Evolutionary conservation across 2,113 vertebrate genomes (phyloP).

Genomic region (Eleginops maclovinus): DNA sequence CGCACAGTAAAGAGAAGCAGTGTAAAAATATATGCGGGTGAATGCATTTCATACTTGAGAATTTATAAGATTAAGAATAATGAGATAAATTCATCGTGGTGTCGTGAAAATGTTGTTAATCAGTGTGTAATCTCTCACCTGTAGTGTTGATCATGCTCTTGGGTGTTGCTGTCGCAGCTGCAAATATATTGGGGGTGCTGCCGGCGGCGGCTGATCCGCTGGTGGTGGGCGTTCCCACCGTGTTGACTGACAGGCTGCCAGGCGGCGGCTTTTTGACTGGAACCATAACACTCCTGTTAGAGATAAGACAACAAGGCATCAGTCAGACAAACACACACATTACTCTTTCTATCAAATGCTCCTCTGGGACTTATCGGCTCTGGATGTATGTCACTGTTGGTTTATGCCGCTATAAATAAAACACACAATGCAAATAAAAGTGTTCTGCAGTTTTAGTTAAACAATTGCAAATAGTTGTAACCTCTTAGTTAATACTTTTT

Average conservation of each 20-base stretch:
- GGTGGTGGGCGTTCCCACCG: constrained; percentile 90
- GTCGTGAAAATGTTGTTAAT: neutral
- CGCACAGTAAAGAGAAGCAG: neutral
- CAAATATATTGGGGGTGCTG: constrained; percentile 96
- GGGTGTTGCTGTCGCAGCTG: constrained; percentile 94
- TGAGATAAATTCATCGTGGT: no score
- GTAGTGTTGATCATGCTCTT: constrained; percentile 99
- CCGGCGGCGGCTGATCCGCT: constrained; percentile 87
- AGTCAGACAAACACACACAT: constrained; percentile 5
- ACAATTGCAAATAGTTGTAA: neutral
- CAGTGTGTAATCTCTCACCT: constrained; percentile 64
- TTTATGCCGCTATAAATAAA: neutral
- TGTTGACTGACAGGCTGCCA: constrained; percentile 95
- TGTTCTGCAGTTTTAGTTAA: neutral
- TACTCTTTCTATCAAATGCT: neutral
- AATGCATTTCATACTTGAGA: neutral
- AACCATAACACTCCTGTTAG: constrained; percentile 93
- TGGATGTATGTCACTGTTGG: neutral
- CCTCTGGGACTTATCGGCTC: neutral
- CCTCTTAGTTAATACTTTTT: neutral
- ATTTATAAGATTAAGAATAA: no score
- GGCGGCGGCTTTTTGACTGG: constrained; percentile 97
- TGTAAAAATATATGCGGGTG: neutral
- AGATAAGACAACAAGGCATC: constrained; percentile 20
- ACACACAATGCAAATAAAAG: neutral